phyloP scores from a whole-genome alignment of 2,113 vertebrate genomes.

The Seriola rivoliana region DNA sequence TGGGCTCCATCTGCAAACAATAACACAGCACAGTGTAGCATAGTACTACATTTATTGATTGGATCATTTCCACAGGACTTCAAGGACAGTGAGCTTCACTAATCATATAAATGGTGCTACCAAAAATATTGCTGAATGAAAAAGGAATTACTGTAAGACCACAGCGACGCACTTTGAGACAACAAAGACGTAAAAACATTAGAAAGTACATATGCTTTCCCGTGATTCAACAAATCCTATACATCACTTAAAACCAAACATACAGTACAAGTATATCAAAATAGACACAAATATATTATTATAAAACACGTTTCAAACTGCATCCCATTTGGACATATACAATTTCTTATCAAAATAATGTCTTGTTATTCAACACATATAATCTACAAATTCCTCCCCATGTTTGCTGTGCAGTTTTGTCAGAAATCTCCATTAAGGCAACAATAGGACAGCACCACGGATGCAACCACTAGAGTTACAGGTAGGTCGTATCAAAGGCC shows the following conservation, averaged over 20 bases:
- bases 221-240: slow-evolving; percentile 21
- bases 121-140: slow-evolving; percentile 58
- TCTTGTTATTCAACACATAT: slow-evolving; percentile 53
- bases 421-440: slow-evolving; percentile 76
- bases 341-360: slow-evolving; percentile 69
- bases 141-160: slow-evolving; percentile 43
- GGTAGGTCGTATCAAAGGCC: slow-evolving; percentile 76
- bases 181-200: slow-evolving; percentile 55
- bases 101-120: slow-evolving; percentile 50
- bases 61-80: slow-evolving; percentile 57
- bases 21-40: background rate
- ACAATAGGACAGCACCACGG: slow-evolving; percentile 79
- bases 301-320: slow-evolving; percentile 63
- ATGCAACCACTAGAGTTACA: slow-evolving; percentile 74
- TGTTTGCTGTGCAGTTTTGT: slow-evolving; percentile 70
- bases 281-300: slow-evolving; percentile 70
- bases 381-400: slow-evolving; percentile 47
- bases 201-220: slow-evolving; percentile 48
- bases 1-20: background rate
- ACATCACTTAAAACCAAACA: slow-evolving; percentile 53
- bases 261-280: slow-evolving; percentile 74
- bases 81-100: slow-evolving; percentile 30
- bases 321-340: slow-evolving; percentile 41
- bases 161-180: slow-evolving; percentile 45
- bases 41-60: slow-evolving; percentile 70